Evolutionary conservation across 2,888 invertebrate species (phyloP).

Genomic region (Leuctra nigra): DNA sequence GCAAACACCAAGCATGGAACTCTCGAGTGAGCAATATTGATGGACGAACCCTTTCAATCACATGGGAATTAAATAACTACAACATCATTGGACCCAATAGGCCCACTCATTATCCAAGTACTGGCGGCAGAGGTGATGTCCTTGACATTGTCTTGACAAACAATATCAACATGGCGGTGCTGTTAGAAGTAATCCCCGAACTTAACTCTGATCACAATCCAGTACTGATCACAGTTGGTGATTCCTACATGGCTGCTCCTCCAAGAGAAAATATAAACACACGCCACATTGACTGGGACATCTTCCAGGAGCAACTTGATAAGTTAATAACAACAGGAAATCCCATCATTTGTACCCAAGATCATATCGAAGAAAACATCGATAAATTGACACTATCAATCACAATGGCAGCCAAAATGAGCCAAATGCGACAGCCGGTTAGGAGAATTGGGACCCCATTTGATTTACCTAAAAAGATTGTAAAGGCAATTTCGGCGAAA

Average conservation of each 20-base stretch:
- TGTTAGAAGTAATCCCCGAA: not conserved
- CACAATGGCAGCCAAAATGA: not conserved
- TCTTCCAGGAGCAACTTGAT: not conserved
- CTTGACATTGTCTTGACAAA: not conserved
- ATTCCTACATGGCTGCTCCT: not conserved
- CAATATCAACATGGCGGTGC: not conserved
- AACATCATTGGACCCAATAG: not conserved
- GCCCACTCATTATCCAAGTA: not conserved
- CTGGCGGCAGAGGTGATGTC: not conserved
- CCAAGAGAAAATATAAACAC: not conserved
- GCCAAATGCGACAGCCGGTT: not conserved
- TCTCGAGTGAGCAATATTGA: not conserved
- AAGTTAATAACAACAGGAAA: not conserved
- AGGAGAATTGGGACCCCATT: not conserved
- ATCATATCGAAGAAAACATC: not conserved
- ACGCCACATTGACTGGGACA: not conserved
- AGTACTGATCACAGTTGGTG: not conserved
- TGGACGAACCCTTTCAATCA: not conserved
- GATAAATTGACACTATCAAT: not conserved
- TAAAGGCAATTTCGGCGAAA: not conserved
- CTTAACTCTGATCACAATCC: slow-evolving; percentile 1
- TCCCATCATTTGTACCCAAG: not conserved
- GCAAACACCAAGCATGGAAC: slow-evolving; percentile 1
- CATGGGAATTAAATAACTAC: not conserved
- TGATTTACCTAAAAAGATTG: not conserved